Percentiles rank a stretch among this genome's conserved stretches.
Conservation (phyloP, 2,888 invertebrate genomes). For the Vanessa cardui region DNA sequence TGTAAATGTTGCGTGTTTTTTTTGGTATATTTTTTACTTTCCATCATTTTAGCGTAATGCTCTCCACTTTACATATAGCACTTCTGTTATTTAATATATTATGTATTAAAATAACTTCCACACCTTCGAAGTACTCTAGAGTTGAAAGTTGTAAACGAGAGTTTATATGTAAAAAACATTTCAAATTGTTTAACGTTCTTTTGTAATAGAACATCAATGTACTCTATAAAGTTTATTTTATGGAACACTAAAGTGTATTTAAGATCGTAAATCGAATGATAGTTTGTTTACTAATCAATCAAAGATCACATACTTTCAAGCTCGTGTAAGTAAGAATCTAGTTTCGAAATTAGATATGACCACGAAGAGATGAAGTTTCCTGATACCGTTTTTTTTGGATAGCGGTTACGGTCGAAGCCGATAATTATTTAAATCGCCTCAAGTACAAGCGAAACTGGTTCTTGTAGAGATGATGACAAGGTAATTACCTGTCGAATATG, state of each 20-base stretch:
- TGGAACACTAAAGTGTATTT: slow-evolving; percentile 9
- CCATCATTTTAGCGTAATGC: slow-evolving; percentile 11
- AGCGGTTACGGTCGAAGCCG: slow-evolving; percentile 34
- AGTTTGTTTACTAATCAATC: slow-evolving; percentile 33
- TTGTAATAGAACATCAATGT: slow-evolving; percentile 8
- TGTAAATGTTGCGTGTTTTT: slow-evolving; percentile 16
- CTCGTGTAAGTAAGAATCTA: slow-evolving; percentile 46
- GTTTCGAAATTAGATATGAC: slow-evolving; percentile 70
- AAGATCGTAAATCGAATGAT: slow-evolving; percentile 17
- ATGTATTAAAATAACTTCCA: not conserved
- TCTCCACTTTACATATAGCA: slow-evolving; percentile 18
- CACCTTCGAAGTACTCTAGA: not conserved
- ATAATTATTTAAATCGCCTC: slow-evolving; percentile 62
- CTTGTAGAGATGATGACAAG: slow-evolving; percentile 47
- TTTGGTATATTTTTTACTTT: slow-evolving; percentile 24
- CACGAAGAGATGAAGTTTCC: slow-evolving; percentile 49
- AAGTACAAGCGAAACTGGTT: slow-evolving; percentile 54
- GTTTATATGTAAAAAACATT: not conserved
- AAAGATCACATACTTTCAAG: slow-evolving; percentile 34
- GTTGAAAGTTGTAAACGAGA: slow-evolving; percentile 3
- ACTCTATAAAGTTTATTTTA: slow-evolving; percentile 16
- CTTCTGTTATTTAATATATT: slow-evolving; percentile 2
- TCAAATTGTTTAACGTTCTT: not conserved
- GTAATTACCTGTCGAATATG: slow-evolving; percentile 49
- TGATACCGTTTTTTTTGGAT: slow-evolving; percentile 34